Percentiles rank a stretch among this genome's conserved stretches.
Evolutionary conservation across 1,140 invertebrate species (phyloP).

Genomic region (Drosophila simulans): DNA sequence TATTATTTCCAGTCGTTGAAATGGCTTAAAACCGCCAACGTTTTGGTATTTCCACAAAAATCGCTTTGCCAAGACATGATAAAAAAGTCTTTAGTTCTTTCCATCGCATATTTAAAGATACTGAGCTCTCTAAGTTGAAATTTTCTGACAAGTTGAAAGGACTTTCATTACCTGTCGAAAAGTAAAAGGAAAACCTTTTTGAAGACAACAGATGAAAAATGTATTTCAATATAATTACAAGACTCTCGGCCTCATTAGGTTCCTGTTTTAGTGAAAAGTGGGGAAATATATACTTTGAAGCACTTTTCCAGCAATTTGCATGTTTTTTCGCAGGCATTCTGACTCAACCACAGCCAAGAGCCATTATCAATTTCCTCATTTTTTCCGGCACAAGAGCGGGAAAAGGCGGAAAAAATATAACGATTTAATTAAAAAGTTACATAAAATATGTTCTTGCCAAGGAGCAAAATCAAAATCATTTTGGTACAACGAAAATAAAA

Average conservation of each 20-base stretch:
- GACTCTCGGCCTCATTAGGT: slow-evolving; percentile 41
- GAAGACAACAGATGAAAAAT: not conserved
- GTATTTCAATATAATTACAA: slow-evolving; percentile 38
- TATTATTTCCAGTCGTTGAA: slow-evolving; percentile 69
- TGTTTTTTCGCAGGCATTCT: slow-evolving; percentile 27
- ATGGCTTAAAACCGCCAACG: slow-evolving; percentile 27
- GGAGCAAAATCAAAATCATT: slow-evolving; percentile 30
- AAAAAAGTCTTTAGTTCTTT: too few species aligned
- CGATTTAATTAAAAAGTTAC: slow-evolving; percentile 81
- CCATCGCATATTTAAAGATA: too few species aligned
- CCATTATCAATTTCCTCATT: slow-evolving; percentile 67
- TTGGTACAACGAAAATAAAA: slow-evolving; percentile 12
- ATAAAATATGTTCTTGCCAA: slow-evolving; percentile 62
- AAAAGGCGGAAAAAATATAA: slow-evolving; percentile 21
- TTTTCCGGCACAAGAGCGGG: slow-evolving; percentile 4
- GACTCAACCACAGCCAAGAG: slow-evolving; percentile 43
- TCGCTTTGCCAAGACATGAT: not conserved
- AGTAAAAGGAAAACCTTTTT: not conserved
- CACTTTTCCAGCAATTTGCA: slow-evolving; percentile 54
- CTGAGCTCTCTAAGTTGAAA: too few species aligned
- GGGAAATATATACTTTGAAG: slow-evolving; percentile 17
- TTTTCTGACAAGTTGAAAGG: not conserved
- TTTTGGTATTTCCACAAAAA: not conserved
- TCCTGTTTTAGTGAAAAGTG: slow-evolving; percentile 7
- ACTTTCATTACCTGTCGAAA: not conserved